These are phyloP conservation scores for Baryphthengus martii DNA, from an alignment of 2,113 vertebrate species.

Conservation along the genomic window DNA sequence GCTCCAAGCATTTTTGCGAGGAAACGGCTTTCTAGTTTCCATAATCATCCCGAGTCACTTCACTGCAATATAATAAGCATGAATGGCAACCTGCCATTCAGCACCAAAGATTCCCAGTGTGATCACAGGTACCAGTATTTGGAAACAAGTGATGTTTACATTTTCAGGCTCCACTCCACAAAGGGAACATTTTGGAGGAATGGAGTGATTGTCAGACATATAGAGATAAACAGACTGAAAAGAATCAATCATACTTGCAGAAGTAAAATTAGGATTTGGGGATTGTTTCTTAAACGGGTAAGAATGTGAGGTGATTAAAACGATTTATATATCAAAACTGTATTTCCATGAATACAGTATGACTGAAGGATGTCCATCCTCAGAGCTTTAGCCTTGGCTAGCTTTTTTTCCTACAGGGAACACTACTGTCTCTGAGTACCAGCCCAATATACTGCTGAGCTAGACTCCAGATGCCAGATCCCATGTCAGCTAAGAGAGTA, in stretches of 20 bases:
- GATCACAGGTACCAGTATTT: background rate
- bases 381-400: background rate
- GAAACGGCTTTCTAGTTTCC: background rate
- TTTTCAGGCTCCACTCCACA: background rate
- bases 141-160: background rate
- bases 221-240: background rate
- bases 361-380: background rate
- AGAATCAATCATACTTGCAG: background rate
- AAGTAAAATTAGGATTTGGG: background rate
- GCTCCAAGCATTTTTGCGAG: background rate
- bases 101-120: background rate
- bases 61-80: background rate
- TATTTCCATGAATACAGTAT: background rate
- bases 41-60: background rate
- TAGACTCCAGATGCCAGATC: accelerated
- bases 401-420: background rate
- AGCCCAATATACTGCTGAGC: accelerated
- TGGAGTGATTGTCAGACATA: background rate
- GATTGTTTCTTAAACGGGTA: background rate
- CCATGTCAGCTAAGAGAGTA: background rate
- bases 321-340: background rate
- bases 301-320: background rate
- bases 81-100: background rate
- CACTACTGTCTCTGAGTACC: background rate
- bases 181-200: background rate